phyloP scores from a whole-genome alignment of 2,113 vertebrate genomes.

The Anser brachyrhynchus region DNA sequence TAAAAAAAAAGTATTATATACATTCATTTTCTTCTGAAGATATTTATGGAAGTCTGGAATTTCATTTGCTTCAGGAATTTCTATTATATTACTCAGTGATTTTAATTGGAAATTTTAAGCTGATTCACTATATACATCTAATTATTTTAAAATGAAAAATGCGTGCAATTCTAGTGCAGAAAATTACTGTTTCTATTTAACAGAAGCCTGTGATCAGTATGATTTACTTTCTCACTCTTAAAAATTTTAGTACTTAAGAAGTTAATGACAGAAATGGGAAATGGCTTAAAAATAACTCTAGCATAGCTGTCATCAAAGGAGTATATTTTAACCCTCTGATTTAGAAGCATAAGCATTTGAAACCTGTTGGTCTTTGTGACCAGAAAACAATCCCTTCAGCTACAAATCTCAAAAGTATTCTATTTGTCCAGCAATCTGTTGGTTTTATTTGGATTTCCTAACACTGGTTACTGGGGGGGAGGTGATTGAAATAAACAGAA shows the following conservation, averaged over 20 bases:
- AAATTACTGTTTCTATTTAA: conserved; percentile 52
- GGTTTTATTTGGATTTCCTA: not conserved
- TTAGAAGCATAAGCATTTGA: not conserved
- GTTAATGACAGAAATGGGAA: conserved; percentile 6
- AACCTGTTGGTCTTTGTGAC: not conserved
- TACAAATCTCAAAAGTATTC: not conserved
- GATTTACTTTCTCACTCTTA: conserved; percentile 34
- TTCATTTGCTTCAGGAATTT: conserved; percentile 27
- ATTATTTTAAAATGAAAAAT: conserved; percentile 49
- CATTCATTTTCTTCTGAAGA: not conserved
- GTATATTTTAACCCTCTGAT: not conserved
- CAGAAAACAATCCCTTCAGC: not conserved
- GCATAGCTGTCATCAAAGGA: not conserved
- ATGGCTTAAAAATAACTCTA: not conserved
- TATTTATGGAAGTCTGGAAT: conserved; percentile 12
- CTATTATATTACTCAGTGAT: conserved; percentile 19
- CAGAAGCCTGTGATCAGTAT: conserved; percentile 12
- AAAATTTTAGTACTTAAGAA: conserved; percentile 10
- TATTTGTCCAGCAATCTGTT: not conserved
- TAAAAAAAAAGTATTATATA: not conserved
- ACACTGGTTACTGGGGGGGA: not conserved
- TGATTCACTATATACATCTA: conserved; percentile 31
- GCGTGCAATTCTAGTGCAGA: conserved; percentile 1
- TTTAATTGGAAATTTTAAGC: conserved; percentile 51
- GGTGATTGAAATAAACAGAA: not conserved